These are phyloP conservation scores for Drosophila orosa DNA, from an alignment of 1,140 invertebrate species.

Conservation along the genomic window DNA sequence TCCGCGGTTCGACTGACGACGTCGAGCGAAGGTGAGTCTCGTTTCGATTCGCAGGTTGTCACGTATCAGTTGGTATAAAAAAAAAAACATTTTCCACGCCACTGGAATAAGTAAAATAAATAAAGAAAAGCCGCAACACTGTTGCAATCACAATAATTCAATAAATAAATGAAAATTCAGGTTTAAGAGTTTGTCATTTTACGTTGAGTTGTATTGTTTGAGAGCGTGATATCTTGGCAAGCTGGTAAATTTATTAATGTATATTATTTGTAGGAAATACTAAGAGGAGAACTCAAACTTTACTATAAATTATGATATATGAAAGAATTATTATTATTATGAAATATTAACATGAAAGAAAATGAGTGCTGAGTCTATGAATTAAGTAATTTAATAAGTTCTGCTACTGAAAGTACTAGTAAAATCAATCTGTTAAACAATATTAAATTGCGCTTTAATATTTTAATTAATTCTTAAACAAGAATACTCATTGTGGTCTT, in stretches of 20 bases:
- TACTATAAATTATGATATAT: background rate
- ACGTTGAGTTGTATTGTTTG: background rate
- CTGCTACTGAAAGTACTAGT: background rate
- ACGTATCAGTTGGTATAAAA: conserved; percentile 39
- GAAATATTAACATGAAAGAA: background rate
- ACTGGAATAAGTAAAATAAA: conserved; percentile 23
- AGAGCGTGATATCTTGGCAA: background rate
- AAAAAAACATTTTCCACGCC: conserved; percentile 26
- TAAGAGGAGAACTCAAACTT: background rate
- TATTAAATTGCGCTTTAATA: background rate
- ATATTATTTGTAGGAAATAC: background rate
- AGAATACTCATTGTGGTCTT: background rate
- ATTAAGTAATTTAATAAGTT: background rate
- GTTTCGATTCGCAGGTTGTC: conserved; percentile 23
- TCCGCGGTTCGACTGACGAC: conserved; percentile 19
- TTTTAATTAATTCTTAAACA: background rate
- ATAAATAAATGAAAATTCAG: conserved; percentile 20
- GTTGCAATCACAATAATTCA: conserved; percentile 30
- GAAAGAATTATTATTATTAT: background rate
- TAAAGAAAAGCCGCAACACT: conserved; percentile 21
- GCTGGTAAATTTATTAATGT: background rate
- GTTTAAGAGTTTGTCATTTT: background rate
- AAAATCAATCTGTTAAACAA: background rate
- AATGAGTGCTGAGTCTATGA: background rate
- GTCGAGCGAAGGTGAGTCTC: conserved; percentile 40